Percentiles rank a stretch among this genome's conserved stretches.
phyloP scores from a whole-genome alignment of 2,888 invertebrate species.

The Resseliella maxima region DNA sequence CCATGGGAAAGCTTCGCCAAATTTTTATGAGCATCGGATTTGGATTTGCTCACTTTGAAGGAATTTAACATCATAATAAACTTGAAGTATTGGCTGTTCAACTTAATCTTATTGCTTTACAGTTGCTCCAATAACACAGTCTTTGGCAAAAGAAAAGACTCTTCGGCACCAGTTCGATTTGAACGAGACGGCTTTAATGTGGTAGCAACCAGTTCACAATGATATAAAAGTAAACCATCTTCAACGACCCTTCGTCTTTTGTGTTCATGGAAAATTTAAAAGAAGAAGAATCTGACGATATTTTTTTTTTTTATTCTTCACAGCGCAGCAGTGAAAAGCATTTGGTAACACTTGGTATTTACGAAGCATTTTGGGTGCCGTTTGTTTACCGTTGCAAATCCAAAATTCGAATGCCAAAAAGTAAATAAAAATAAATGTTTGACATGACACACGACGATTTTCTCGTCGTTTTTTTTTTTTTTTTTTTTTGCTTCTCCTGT shows the following conservation, averaged over 20 bases:
- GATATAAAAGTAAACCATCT: not conserved
- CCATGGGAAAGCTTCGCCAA: not conserved
- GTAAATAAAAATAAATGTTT: conserved; percentile 51
- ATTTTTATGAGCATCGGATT: not conserved
- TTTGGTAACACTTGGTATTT: conserved; percentile 42
- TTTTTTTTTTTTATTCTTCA: conserved; percentile 7
- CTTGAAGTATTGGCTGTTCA: conserved; percentile 33
- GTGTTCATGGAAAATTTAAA: conserved; percentile 35
- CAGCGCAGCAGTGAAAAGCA: not conserved
- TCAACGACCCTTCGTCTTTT: not conserved
- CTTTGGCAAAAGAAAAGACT: no score
- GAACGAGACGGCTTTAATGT: not conserved
- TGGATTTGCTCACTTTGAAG: not conserved
- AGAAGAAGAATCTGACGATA: not conserved
- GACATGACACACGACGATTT: conserved; percentile 45
- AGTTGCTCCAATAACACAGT: conserved; percentile 41
- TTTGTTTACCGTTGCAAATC: not conserved
- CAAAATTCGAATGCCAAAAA: conserved; percentile 14
- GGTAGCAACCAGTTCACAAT: not conserved
- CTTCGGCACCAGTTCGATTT: not conserved
- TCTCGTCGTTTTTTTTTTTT: not conserved
- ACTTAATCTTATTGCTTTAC: conserved; percentile 45
- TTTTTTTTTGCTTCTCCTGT: not conserved
- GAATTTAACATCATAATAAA: conserved; percentile 44
- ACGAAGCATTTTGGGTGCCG: not conserved